A percentile compares a stretch with the other conserved stretches of the same genome.
Evolutionary conservation across 2,888 invertebrate species (phyloP).

Genomic region (Mythimna lalbum): DNA sequence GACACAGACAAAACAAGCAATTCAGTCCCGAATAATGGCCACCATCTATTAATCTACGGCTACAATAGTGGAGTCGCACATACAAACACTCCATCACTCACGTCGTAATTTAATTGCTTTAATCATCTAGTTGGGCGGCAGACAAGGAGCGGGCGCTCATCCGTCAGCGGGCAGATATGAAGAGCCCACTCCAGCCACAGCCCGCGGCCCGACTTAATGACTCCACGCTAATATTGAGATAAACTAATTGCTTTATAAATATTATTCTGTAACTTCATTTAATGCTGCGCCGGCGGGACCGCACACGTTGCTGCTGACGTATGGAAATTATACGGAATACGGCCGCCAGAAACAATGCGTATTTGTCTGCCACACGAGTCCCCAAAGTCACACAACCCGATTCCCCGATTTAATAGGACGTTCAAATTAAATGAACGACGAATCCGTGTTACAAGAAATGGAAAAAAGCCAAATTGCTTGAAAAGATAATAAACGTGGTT

Average conservation of each 20-base stretch:
- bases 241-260: slow-evolving; percentile 84
- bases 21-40: slow-evolving; percentile 39
- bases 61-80: slow-evolving; percentile 61
- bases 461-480: slow-evolving; percentile 51
- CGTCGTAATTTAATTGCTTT: slow-evolving; percentile 77
- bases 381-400: slow-evolving; percentile 28
- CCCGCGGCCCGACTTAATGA: slow-evolving; percentile 75
- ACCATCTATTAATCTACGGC: slow-evolving; percentile 50
- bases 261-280: slow-evolving; percentile 78
- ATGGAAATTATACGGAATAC: slow-evolving; percentile 62
- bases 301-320: slow-evolving; percentile 69
- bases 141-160: slow-evolving; percentile 72
- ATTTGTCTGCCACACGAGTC: slow-evolving; percentile 34
- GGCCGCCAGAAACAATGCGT: slow-evolving; percentile 48
- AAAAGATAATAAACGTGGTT: slow-evolving; percentile 39
- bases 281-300: slow-evolving; percentile 69
- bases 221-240: slow-evolving; percentile 79
- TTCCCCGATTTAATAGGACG: slow-evolving; percentile 47
- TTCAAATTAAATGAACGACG: slow-evolving; percentile 52
- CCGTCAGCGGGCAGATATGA: slow-evolving; percentile 77
- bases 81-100: slow-evolving; percentile 74
- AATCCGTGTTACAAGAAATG: slow-evolving; percentile 44
- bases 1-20: slow-evolving; percentile 32
- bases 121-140: slow-evolving; percentile 70
- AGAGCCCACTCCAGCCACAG: slow-evolving; percentile 61